These are phyloP conservation scores for Harpagifer antarcticus DNA, from an alignment of 2,797 vertebrate species.

Conservation along the genomic window DNA sequence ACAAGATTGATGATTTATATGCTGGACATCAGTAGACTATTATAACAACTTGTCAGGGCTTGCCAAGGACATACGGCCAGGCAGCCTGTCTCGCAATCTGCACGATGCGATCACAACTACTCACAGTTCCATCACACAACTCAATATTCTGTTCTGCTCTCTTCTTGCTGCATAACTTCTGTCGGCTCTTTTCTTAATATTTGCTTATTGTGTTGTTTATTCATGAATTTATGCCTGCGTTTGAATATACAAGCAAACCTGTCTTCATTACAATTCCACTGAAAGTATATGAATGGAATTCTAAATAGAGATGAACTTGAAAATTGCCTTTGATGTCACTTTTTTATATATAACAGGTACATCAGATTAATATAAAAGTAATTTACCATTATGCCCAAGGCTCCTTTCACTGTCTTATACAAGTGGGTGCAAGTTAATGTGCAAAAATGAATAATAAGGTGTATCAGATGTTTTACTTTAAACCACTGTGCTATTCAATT, in stretches of 20 bases:
- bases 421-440: conserved; percentile 8
- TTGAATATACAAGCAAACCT: conserved; percentile 38
- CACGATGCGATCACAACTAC: conserved; percentile 50
- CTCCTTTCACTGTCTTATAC: conserved; percentile 2
- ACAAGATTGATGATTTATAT: conserved; percentile 42
- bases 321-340: conserved; percentile 33
- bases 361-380: conserved; percentile 42
- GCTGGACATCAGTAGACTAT: conserved; percentile 60
- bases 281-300: conserved; percentile 27
- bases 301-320: conserved; percentile 28
- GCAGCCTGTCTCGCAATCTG: conserved; percentile 73
- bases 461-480: neutral
- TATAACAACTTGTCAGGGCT: conserved; percentile 58
- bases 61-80: conserved; percentile 73
- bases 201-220: conserved; percentile 48
- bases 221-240: conserved; percentile 39
- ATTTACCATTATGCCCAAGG: conserved; percentile 11
- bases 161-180: conserved; percentile 47
- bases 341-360: conserved; percentile 9
- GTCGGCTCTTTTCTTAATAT: conserved; percentile 43
- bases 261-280: conserved; percentile 8
- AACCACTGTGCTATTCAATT: neutral
- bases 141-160: conserved; percentile 56
- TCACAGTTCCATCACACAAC: conserved; percentile 53
- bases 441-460: conserved; percentile 12